Evolutionary conservation across 2,113 vertebrate genomes (phyloP).

Genomic region (Hemicordylus capensis): DNA sequence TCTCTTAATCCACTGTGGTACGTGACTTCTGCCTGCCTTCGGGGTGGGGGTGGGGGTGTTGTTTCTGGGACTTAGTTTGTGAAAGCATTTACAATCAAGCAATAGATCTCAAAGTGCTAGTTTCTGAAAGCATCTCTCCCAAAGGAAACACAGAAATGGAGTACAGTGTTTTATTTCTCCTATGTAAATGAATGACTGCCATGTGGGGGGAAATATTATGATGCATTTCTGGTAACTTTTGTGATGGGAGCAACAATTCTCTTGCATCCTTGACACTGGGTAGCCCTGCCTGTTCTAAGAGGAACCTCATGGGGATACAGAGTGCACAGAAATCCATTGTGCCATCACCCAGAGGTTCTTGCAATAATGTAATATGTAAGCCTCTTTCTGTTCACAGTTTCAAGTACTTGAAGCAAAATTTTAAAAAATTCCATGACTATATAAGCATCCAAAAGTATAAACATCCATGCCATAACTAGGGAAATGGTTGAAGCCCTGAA

Average conservation of each 20-base stretch:
- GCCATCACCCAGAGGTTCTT: neutral
- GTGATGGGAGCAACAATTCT: too few species aligned
- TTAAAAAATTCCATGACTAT: too few species aligned
- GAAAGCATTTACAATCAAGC: neutral
- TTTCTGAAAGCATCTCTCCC: neutral
- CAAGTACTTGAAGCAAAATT: too few species aligned
- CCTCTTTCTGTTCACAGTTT: neutral
- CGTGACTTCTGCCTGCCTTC: slow-evolving; percentile 39
- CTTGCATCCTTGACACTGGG: neutral
- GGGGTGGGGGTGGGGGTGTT: neutral
- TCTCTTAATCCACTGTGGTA: slow-evolving; percentile 94
- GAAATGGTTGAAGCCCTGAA: too few species aligned
- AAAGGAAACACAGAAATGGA: neutral
- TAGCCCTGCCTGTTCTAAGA: neutral
- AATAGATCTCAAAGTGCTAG: neutral
- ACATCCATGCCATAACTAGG: too few species aligned
- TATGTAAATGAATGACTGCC: neutral
- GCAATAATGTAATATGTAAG: neutral
- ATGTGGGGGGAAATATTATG: neutral
- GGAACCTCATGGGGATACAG: neutral
- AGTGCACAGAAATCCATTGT: neutral
- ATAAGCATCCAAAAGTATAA: too few species aligned
- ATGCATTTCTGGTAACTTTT: neutral
- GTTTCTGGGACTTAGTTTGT: neutral
- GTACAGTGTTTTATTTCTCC: neutral